Conservation (phyloP, 2,113 vertebrate genomes). For the Upupa epops region DNA sequence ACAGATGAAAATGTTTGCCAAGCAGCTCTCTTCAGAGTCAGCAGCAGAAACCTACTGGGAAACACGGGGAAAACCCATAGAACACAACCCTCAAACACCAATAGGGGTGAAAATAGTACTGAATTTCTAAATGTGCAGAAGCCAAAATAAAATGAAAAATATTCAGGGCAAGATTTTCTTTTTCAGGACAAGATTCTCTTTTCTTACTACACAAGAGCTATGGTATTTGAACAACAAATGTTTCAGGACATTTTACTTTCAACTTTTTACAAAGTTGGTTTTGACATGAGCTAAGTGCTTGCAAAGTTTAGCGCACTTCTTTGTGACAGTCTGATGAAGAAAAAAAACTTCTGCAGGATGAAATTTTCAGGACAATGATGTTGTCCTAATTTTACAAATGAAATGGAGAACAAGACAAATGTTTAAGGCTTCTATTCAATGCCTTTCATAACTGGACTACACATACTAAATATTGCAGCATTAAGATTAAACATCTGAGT, state of each 20-base stretch:
- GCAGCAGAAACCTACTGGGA: neutral
- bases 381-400: neutral
- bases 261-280: neutral
- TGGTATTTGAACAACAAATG: neutral
- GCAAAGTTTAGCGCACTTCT: neutral
- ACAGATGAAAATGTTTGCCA: neutral
- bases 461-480: neutral
- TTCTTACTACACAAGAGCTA: neutral
- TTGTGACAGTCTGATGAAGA: neutral
- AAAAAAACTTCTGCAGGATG: neutral
- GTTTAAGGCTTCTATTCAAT: neutral
- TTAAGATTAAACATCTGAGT: neutral
- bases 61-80: neutral
- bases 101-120: neutral
- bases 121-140: neutral
- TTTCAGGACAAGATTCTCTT: too few species aligned
- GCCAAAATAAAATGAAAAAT: neutral
- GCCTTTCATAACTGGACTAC: neutral
- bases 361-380: neutral
- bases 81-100: accelerated
- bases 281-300: neutral
- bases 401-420: neutral
- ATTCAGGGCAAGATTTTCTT: neutral
- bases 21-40: neutral
- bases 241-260: neutral